These are phyloP conservation scores for Coenonympha glycerion DNA, from an alignment of 2,888 invertebrate genomes.

Conservation along the genomic window DNA sequence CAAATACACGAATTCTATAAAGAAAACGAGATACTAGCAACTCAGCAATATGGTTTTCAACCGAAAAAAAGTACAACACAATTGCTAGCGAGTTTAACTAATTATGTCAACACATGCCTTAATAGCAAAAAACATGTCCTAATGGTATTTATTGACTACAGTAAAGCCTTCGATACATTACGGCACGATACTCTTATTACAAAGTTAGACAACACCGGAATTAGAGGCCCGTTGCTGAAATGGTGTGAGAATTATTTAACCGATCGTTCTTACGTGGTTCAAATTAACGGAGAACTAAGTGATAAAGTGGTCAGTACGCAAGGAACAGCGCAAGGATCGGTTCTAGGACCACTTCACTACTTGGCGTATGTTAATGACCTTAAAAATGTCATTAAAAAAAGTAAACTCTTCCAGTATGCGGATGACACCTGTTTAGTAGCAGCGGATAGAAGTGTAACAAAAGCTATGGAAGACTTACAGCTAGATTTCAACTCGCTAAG, in stretches of 20 bases:
- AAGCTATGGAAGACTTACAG: no score
- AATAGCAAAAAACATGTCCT: conserved; percentile 1
- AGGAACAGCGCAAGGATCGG: neutral
- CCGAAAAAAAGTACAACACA: neutral
- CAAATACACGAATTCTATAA: conserved; percentile 10
- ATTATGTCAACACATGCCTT: neutral
- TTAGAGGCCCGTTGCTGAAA: conserved; percentile 12
- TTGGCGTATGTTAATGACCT: neutral
- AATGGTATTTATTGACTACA: neutral
- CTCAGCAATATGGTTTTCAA: neutral
- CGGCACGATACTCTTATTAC: conserved; percentile 2
- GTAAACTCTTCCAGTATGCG: neutral
- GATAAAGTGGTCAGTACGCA: neutral
- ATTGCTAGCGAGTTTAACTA: neutral
- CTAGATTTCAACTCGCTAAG: no score
- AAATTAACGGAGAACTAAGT: neutral
- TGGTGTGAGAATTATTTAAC: conserved; percentile 11
- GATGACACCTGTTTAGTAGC: neutral
- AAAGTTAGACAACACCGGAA: conserved; percentile 2
- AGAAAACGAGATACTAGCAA: neutral
- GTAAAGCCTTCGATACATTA: conserved; percentile 7
- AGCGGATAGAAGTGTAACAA: neutral
- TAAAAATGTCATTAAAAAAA: neutral
- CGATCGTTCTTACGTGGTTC: neutral
- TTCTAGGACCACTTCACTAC: neutral